Base-by-base conservation (phyloP, 2,888 invertebrate genomes). In the Troides aeacus region DNA sequence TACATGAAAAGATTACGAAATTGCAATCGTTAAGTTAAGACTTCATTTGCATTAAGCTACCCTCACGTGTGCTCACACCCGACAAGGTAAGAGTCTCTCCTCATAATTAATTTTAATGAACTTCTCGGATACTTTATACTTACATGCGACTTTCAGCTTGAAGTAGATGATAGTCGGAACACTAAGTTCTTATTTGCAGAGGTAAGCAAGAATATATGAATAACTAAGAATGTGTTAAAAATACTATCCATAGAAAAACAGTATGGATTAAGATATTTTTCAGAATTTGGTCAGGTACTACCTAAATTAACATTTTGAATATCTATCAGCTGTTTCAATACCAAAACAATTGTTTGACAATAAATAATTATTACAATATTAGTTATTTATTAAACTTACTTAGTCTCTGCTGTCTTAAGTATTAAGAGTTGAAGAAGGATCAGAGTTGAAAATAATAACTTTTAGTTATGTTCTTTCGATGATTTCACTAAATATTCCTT, bases 61-160 rank as follows among this genome's bases (percentile, higher is more conserved):
- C 23, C 36, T 39, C 63, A 66, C 23, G 56, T 60, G 30, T 18
- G n/a, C n/a, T 59, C 12, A 62, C 61, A 36, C n/a, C 30, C 57
- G 12, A 36, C 63, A 62, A 36, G 50, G 36, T 65, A 66, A 70
- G 66, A 70, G 66, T 30, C 62, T 58, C 66, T 70, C 42, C 61
- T 62, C 70, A 68, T 71, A 68, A 71, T 67, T 71, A 57, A 71
- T 67, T 71, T 71, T 71, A 71, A 71, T 71, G 70, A 71, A 67
- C 70, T 61, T 23, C 24, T 57, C 64, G 18, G 56, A 62, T 62
- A 39, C 70, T 70, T 64, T 42, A 18, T 62, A 67, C 42, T 53
- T 46, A 58, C 50, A 24, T 23, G 23, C 17, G 66, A 62, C 66
- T 64, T 56, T 42, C 42, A 56, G 53, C 15, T 12, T 18, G 62